Conservation (phyloP, 1,140 invertebrate genomes). For the Drosophila parvula region DNA sequence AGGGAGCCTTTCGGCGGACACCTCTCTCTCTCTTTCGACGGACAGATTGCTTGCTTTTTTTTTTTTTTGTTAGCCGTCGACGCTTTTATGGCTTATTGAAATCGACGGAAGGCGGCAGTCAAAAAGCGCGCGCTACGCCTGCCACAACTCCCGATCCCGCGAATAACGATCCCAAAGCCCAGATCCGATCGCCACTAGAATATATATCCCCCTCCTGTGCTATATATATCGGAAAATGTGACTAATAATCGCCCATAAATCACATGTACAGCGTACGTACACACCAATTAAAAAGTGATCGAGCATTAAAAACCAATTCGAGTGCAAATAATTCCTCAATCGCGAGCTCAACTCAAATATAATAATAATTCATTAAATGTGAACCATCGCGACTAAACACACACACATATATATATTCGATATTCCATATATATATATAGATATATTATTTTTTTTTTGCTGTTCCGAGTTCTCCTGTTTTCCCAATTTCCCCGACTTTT, state of each 20-base stretch:
- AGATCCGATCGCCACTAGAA: slow-evolving; percentile 5
- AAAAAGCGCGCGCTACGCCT: slow-evolving; percentile 66
- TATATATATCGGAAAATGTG: slow-evolving; percentile 46
- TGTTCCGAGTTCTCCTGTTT: slow-evolving; percentile 17
- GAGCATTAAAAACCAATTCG: slow-evolving; percentile 75
- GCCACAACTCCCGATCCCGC: slow-evolving; percentile 32
- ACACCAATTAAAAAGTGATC: slow-evolving; percentile 79
- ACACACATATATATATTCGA: background rate
- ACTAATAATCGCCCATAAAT: slow-evolving; percentile 31
- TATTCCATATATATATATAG: slow-evolving; percentile 8
- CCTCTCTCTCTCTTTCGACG: slow-evolving; percentile 2
- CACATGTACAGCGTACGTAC: slow-evolving; percentile 31
- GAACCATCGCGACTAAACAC: slow-evolving; percentile 5
- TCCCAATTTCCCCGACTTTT: slow-evolving; percentile 20
- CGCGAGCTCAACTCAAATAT: slow-evolving; percentile 29
- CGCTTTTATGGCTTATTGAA: slow-evolving; percentile 75
- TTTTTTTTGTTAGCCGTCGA: slow-evolving; percentile 35
- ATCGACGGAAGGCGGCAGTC: slow-evolving; percentile 58
- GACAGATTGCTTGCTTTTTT: slow-evolving; percentile 48
- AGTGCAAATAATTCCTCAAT: slow-evolving; percentile 63
- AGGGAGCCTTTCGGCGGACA: background rate
- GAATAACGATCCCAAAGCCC: background rate
- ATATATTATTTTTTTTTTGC: slow-evolving; percentile 17
- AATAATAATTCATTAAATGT: slow-evolving; percentile 64
- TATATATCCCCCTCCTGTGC: slow-evolving; percentile 1